These are phyloP conservation scores for Mus spicilegus DNA, from an alignment of 2,113 vertebrate genomes.

Conservation along the genomic window DNA sequence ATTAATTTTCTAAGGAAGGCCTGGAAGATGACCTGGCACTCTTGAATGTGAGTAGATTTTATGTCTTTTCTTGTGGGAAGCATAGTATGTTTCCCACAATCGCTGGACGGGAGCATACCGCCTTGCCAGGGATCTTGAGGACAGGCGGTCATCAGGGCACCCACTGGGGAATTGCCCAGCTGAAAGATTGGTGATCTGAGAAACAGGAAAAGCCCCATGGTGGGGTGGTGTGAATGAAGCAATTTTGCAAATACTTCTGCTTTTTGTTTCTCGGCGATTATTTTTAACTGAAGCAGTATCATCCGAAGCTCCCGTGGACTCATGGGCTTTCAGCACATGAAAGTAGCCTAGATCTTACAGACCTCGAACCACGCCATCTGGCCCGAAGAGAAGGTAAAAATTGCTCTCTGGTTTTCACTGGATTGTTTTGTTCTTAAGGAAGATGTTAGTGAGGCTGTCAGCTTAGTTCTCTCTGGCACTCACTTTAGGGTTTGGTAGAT, in stretches of 20 bases:
- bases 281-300: conserved; percentile 60
- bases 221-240: background rate
- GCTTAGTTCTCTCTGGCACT: conserved; percentile 6
- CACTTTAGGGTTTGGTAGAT: conserved; percentile 5
- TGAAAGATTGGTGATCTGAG: background rate
- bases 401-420: background rate
- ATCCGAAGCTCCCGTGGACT: background rate
- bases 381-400: conserved; percentile 68
- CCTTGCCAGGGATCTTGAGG: background rate
- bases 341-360: background rate
- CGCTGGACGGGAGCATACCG: background rate
- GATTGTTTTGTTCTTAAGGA: background rate
- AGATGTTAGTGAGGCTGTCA: background rate
- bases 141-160: background rate
- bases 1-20: background rate
- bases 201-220: background rate
- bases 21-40: background rate
- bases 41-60: background rate
- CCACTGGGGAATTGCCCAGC: background rate
- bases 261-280: conserved; percentile 59
- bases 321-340: background rate
- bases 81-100: background rate
- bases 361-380: background rate
- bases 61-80: background rate
- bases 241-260: conserved; percentile 70